Percentiles rank a stretch among this genome's conserved stretches.
phyloP scores from a whole-genome alignment of 2,113 vertebrate species.

The Mustela lutreola region DNA sequence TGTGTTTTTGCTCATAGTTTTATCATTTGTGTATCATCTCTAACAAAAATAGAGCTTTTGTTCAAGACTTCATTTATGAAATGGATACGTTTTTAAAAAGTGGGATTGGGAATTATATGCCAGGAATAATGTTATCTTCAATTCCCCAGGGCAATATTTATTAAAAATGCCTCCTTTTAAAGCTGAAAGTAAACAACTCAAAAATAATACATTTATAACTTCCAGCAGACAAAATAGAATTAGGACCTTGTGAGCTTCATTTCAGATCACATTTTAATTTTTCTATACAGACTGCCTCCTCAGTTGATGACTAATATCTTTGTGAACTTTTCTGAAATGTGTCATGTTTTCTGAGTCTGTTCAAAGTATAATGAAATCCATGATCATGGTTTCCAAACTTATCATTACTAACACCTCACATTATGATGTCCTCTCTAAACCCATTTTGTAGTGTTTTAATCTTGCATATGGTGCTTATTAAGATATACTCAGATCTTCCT shows the following conservation, averaged over 20 bases:
- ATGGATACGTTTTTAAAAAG: background rate
- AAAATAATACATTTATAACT: background rate
- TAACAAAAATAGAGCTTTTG: slow-evolving; percentile 6
- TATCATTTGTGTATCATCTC: background rate
- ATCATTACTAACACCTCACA: slow-evolving; percentile 6
- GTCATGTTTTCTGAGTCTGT: slow-evolving; percentile 14
- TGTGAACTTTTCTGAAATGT: background rate
- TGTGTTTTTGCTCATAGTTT: background rate
- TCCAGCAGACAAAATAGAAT: background rate
- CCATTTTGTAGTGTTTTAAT: slow-evolving; percentile 13
- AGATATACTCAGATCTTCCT: background rate
- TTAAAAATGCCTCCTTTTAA: background rate
- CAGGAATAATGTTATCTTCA: slow-evolving; percentile 9
- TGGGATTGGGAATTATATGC: background rate
- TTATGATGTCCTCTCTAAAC: background rate
- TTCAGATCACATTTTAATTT: slow-evolving; percentile 18
- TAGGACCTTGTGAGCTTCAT: background rate
- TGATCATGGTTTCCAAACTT: background rate
- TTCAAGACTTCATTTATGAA: slow-evolving; percentile 51
- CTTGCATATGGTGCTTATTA: background rate
- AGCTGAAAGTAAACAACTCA: slow-evolving; percentile 37
- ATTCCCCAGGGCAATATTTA: background rate
- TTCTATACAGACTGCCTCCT: background rate
- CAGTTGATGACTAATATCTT: background rate
- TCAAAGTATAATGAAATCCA: background rate